These are phyloP conservation scores for Epizoanthus ramosus DNA, from an alignment of 92 coral and sea anemone genomes.

Conservation along the genomic window DNA sequence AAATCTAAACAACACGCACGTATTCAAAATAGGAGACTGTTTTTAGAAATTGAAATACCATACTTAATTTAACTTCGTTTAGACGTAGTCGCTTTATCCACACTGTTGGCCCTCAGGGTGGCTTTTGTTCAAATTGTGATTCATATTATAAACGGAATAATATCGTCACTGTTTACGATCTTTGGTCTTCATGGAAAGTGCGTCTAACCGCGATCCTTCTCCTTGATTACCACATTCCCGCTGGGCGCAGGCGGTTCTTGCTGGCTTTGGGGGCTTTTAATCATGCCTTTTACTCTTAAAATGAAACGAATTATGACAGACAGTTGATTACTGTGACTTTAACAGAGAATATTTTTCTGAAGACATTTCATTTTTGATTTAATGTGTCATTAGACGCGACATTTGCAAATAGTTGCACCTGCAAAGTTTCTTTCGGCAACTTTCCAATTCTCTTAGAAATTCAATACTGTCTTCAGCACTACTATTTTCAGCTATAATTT, in stretches of 20 bases:
- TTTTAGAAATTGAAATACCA: constrained; percentile 4
- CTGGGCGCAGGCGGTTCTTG: background rate
- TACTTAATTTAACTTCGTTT: constrained; percentile 23
- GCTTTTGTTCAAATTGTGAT: constrained; percentile 43
- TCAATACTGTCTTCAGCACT: background rate
- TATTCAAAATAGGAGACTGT: constrained; percentile 10
- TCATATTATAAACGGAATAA: constrained; percentile 21
- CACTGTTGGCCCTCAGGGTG: background rate
- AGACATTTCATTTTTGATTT: background rate
- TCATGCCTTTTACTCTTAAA: background rate
- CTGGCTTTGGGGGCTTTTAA: constrained; percentile 14
- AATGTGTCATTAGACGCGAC: too few species aligned
- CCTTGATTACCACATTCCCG: background rate
- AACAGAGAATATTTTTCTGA: background rate
- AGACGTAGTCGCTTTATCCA: constrained; percentile 25
- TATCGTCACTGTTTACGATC: constrained; percentile 11
- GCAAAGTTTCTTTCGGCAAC: background rate
- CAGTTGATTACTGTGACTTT: background rate
- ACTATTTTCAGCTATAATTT: background rate
- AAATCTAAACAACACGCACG: constrained; percentile 28
- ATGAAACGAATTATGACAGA: constrained; percentile 14
- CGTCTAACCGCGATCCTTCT: background rate
- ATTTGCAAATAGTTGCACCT: too few species aligned
- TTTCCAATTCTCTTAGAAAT: constrained; percentile 2
- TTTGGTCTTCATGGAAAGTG: background rate